phyloP scores from a whole-genome alignment of 2,113 vertebrate genomes.

The Dicentrarchus labrax region DNA sequence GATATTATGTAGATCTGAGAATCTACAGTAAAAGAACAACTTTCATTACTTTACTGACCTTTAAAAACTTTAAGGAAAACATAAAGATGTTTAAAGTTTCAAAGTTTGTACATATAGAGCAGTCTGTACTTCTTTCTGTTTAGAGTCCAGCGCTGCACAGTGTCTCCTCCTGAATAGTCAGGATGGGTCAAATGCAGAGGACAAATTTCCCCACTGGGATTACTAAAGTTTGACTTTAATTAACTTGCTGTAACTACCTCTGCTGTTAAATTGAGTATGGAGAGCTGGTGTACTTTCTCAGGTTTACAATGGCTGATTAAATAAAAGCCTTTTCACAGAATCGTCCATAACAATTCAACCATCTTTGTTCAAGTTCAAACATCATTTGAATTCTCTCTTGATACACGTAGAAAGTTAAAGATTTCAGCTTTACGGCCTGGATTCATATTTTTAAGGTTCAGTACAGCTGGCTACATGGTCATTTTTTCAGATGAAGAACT shows the following conservation, averaged over 20 bases:
- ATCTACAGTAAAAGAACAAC: neutral
- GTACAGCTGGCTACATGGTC: neutral
- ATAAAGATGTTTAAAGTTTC: neutral
- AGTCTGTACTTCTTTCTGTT: neutral
- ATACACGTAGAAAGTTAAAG: neutral
- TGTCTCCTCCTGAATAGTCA: conserved; percentile 1
- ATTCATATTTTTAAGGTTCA: neutral
- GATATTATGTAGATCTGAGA: neutral
- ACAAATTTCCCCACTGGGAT: conserved; percentile 26
- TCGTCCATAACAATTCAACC: neutral
- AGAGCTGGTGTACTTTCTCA: conserved; percentile 11
- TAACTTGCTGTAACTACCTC: conserved; percentile 29
- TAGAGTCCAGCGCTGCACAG: neutral
- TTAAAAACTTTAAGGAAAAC: too few relatives aligned
- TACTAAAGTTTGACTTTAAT: conserved; percentile 52
- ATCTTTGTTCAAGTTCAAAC: conserved; percentile 10
- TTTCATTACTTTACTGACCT: neutral
- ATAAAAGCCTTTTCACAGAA: conserved; percentile 23
- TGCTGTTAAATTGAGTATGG: conserved; percentile 9
- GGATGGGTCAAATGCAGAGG: conserved; percentile 44
- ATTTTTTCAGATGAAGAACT: neutral
- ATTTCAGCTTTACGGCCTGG: neutral
- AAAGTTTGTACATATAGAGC: neutral
- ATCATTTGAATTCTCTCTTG: conserved; percentile 4
- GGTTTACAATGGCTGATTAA: conserved; percentile 23